These are phyloP conservation scores for Cephalopachus bancanus DNA, from an alignment of 2,797 vertebrate species.

Conservation along the genomic window DNA sequence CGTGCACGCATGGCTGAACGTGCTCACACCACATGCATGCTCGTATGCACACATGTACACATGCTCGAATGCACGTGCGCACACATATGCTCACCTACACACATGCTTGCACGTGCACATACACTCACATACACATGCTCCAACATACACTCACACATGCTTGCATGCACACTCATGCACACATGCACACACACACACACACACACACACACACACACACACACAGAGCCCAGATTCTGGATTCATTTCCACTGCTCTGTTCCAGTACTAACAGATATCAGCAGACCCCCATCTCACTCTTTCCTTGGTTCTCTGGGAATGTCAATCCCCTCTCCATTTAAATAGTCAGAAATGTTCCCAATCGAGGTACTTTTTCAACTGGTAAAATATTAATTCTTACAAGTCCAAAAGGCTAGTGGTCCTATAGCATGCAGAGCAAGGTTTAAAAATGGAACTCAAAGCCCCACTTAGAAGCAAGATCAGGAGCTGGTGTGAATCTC, in stretches of 20 bases:
- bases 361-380: not conserved
- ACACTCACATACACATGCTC: too few relatives aligned
- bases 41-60: too few relatives aligned
- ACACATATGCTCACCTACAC: too few relatives aligned
- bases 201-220: not conserved
- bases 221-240: not conserved
- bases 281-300: not conserved
- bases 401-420: not conserved
- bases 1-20: too few relatives aligned
- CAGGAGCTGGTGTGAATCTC: not conserved
- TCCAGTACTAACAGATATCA: not conserved
- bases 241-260: not conserved
- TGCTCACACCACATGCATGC: too few relatives aligned
- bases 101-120: too few relatives aligned
- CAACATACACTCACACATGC: too few relatives aligned
- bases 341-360: constrained; percentile 36
- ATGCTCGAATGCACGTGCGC: too few relatives aligned
- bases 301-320: not conserved
- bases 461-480: constrained; percentile 41
- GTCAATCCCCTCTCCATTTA: not conserved
- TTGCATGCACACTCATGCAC: too few relatives aligned
- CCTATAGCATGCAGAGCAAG: not conserved
- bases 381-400: constrained; percentile 49
- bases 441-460: not conserved
- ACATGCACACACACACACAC: not conserved